A percentile compares a stretch with the other conserved stretches of the same genome.
Conservation (phyloP, 2,888 invertebrate genomes). For the Melipona beecheii region DNA sequence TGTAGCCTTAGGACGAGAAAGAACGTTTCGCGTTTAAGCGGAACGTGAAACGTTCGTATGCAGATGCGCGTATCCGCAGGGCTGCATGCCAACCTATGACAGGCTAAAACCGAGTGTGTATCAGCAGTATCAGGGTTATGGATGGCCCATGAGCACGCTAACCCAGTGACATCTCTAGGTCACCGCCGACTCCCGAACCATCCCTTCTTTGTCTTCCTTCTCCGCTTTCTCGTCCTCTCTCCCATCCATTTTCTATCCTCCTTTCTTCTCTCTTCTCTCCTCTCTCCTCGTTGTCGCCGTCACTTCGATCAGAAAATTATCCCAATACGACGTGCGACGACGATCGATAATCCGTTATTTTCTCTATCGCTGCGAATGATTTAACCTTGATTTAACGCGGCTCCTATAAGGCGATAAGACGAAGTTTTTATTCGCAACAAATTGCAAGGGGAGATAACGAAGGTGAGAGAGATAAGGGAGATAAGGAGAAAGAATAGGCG, state of each 20-base stretch:
- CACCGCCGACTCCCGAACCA: slow-evolving; percentile 64
- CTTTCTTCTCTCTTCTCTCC: background rate
- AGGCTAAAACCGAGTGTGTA: slow-evolving; percentile 68
- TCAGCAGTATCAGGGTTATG: slow-evolving; percentile 79
- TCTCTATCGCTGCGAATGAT: background rate
- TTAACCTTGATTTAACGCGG: background rate
- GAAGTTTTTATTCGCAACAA: background rate
- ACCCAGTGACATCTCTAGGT: slow-evolving; percentile 83
- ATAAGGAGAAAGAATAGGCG: no score
- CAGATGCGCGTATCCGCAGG: slow-evolving; percentile 55
- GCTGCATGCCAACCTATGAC: slow-evolving; percentile 63
- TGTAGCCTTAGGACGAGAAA: slow-evolving; percentile 41
- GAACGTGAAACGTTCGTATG: slow-evolving; percentile 46
- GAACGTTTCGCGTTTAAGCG: slow-evolving; percentile 40
- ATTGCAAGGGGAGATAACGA: background rate
- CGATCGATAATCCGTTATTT: background rate
- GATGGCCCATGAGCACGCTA: slow-evolving; percentile 82
- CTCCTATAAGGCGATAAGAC: background rate
- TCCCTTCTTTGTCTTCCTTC: background rate
- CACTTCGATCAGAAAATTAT: background rate
- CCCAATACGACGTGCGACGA: background rate
- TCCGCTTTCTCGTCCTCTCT: background rate
- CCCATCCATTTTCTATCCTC: no score
- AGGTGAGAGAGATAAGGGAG: background rate
- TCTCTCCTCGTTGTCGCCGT: background rate